These are phyloP conservation scores for Austrofundulus limnaeus DNA, from an alignment of 2,113 vertebrate genomes.

Conservation along the genomic window DNA sequence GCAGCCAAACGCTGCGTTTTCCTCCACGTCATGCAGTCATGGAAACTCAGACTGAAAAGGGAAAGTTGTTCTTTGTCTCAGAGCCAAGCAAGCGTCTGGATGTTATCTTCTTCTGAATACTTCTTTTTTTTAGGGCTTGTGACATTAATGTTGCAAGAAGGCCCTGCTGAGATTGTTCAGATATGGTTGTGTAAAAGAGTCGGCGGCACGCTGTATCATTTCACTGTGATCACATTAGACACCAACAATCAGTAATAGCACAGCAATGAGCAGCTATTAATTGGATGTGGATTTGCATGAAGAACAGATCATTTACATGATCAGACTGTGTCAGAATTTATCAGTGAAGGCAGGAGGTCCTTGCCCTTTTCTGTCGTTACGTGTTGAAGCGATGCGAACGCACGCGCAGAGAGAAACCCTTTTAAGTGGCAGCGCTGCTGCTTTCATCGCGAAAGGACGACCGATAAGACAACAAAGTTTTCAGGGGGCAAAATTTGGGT, in stretches of 20 bases:
- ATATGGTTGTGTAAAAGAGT: slow-evolving; percentile 21
- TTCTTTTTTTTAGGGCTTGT: slow-evolving; percentile 36
- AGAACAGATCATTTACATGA: slow-evolving; percentile 57
- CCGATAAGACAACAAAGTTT: slow-evolving; percentile 8
- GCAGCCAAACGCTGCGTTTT: slow-evolving; percentile 62
- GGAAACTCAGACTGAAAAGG: slow-evolving; percentile 35
- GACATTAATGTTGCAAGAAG: slow-evolving; percentile 33
- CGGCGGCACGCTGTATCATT: slow-evolving; percentile 30
- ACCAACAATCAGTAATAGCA: slow-evolving; percentile 45
- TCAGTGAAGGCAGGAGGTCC: slow-evolving; percentile 25
- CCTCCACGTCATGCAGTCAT: slow-evolving; percentile 40
- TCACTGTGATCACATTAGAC: slow-evolving; percentile 44
- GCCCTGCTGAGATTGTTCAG: slow-evolving; percentile 24
- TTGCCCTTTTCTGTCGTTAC: slow-evolving; percentile 32
- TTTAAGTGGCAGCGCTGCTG: slow-evolving; percentile 19
- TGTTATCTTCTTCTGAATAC: slow-evolving; percentile 34
- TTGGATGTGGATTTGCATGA: slow-evolving; percentile 54
- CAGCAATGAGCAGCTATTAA: slow-evolving; percentile 60
- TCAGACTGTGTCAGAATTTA: slow-evolving; percentile 25
- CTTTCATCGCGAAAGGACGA: slow-evolving; percentile 11
- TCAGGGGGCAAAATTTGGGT: slow-evolving; percentile 18
- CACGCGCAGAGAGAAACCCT: slow-evolving; percentile 27
- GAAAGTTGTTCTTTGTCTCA: slow-evolving; percentile 52
- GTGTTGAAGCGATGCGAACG: slow-evolving; percentile 38
- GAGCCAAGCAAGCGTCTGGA: slow-evolving; percentile 28